A percentile compares a stretch with the other conserved stretches of the same genome.
phyloP scores from a whole-genome alignment of 2,797 vertebrate species.

The Cygnus olor region DNA sequence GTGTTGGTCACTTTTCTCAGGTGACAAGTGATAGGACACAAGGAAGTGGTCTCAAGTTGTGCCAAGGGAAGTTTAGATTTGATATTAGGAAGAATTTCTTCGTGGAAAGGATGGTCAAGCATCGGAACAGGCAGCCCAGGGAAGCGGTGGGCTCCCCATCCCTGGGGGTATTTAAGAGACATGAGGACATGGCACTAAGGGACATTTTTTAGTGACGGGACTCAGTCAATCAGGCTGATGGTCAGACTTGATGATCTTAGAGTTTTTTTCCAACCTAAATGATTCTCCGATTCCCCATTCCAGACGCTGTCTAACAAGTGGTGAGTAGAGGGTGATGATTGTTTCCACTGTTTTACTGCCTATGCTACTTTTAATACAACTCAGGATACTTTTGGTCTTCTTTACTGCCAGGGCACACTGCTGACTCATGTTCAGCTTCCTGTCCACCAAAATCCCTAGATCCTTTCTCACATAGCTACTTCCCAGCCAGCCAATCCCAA shows the following conservation, averaged over 20 bases:
- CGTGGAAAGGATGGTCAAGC: not conserved
- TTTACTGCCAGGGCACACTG: not conserved
- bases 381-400: not conserved
- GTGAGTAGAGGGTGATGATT: not conserved
- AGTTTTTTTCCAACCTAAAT: not conserved
- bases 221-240: not conserved
- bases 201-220: not conserved
- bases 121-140: not conserved
- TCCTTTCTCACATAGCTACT: not conserved
- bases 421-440: not conserved
- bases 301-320: not conserved
- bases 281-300: not conserved
- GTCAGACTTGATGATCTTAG: not conserved
- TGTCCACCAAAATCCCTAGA: not conserved
- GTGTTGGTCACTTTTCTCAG: not conserved
- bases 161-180: not conserved
- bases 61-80: not conserved
- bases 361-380: not conserved
- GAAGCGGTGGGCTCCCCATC: not conserved
- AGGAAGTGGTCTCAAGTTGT: not conserved
- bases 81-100: not conserved
- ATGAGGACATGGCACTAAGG: not conserved
- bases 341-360: not conserved
- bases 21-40: not conserved
- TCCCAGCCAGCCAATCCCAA: not conserved